A percentile compares a stretch with the other conserved stretches of the same genome.
These are phyloP conservation scores for Melanogrammus aeglefinus DNA, from an alignment of 2,797 vertebrate species.

Conservation along the genomic window DNA sequence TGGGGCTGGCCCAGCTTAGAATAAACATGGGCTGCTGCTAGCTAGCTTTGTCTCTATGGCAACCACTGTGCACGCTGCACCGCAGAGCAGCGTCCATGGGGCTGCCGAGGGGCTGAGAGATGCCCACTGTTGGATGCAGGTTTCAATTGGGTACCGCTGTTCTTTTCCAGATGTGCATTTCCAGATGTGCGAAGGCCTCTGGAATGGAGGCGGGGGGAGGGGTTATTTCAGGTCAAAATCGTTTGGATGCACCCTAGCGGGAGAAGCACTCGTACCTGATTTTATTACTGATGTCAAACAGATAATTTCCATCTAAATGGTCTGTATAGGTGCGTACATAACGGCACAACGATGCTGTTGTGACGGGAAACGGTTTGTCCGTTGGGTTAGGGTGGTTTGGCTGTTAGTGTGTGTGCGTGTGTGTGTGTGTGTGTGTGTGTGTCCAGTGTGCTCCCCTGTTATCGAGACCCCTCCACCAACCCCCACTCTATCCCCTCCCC, in stretches of 20 bases:
- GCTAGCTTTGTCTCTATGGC: slow-evolving; percentile 72
- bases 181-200: slow-evolving; percentile 31
- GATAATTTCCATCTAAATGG: background rate
- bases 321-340: background rate
- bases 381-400: background rate
- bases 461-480: slow-evolving; percentile 17
- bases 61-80: slow-evolving; percentile 58
- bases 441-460: too few relatives aligned
- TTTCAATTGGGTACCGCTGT: slow-evolving; percentile 21
- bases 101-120: slow-evolving; percentile 14
- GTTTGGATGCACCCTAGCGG: background rate
- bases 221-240: background rate
- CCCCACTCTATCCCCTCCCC: slow-evolving; percentile 45
- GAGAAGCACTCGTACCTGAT: background rate
- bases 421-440: too few relatives aligned
- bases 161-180: background rate
- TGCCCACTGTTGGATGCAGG: slow-evolving; percentile 22
- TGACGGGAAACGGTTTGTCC: too few relatives aligned
- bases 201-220: too few relatives aligned
- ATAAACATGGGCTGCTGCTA: slow-evolving; percentile 67
- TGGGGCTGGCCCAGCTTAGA: slow-evolving; percentile 66
- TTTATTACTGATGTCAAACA: background rate
- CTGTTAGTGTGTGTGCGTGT: too few relatives aligned
- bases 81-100: slow-evolving; percentile 27
- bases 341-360: background rate